Evolutionary conservation across 2,113 vertebrate species (phyloP).

Genomic region (Syngnathus floridae): DNA sequence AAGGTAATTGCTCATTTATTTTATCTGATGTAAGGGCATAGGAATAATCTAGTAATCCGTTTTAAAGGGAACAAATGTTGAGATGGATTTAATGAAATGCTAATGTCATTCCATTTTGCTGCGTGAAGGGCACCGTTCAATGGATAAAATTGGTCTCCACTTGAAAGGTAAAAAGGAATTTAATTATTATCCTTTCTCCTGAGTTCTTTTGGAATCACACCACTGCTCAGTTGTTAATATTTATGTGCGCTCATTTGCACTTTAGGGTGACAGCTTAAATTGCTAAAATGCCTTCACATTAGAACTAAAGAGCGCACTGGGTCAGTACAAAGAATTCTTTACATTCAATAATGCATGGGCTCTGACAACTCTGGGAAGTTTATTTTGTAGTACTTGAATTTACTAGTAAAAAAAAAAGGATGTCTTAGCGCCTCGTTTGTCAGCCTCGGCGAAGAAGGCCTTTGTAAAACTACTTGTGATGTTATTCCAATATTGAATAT

Average conservation of each 20-base stretch:
- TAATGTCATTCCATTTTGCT: not conserved
- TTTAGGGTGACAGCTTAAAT: slow-evolving; percentile 12
- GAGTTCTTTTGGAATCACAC: not conserved
- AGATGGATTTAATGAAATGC: slow-evolving; percentile 8
- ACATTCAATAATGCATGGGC: slow-evolving; percentile 4
- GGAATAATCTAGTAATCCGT: slow-evolving; percentile 7
- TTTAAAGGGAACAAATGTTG: slow-evolving; percentile 1
- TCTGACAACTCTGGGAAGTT: not conserved
- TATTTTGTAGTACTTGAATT: slow-evolving; percentile 8
- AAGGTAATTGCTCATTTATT: slow-evolving; percentile 9
- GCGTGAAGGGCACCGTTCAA: slow-evolving; percentile 3
- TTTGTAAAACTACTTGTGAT: slow-evolving; percentile 9
- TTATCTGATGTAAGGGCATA: slow-evolving; percentile 3
- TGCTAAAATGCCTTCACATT: slow-evolving; percentile 17
- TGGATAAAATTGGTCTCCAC: slow-evolving; percentile 8
- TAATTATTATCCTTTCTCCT: not conserved
- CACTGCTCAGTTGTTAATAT: slow-evolving; percentile 6
- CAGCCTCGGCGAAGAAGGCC: not conserved
- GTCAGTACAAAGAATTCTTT: slow-evolving; percentile 4
- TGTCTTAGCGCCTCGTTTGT: not conserved
- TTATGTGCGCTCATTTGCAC: slow-evolving; percentile 16
- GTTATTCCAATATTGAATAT: slow-evolving; percentile 5
- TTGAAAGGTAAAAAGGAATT: slow-evolving; percentile 7
- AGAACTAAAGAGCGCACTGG: slow-evolving; percentile 18
- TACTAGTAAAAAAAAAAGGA: not conserved